Evolutionary conservation across 1,140 invertebrate species (phyloP), one percentile per base, ranked within the genome.

Genomic region (Micrasema longulum): DNA sequence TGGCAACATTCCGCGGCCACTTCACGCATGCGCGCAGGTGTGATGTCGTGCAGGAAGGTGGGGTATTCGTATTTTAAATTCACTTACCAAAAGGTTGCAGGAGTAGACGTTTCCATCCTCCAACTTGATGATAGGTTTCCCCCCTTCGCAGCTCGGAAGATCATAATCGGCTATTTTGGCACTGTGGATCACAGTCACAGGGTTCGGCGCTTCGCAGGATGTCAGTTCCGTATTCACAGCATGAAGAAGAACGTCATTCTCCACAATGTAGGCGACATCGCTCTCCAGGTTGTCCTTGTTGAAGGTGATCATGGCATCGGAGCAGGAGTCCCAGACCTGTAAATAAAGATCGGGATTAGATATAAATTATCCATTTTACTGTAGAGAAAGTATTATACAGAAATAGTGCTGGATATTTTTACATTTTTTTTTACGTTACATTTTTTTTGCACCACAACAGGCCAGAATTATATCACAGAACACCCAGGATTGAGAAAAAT

Each of bases 251-350:
- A 97, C 84, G 85, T 97, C 91, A 87, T 97, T 98, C 85, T 99
- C 97, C n/a, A 97, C 93, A 77, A 98, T 94, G 79, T 94, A 96
- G 4, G 95, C 94, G 26, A 98, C 85, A 77, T 92, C 89, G 62
- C 91, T 87, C 50, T 87, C 82, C 52, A 92, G 83, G 70, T 91
- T 86, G 38, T 92, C 89, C 72, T 92, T 85, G 77, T 93, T 91
- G 80, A 97, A 97, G 63, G 91, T 90, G 73, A 97, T 96, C 72
- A 92, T 82, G 0, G 95, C 91, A 83, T 96, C 92, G 1, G 96
- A 97, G 80, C 91, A 90, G 9, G 93, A 90, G 82, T 97, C 96
- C 95, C 95, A 98, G 16, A 97, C 91, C 94, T 96, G 78, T 47
- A 86, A 82, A 77, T 31, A 4, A 31, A 31, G 26, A 31, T 31